A percentile compares a stretch with the other conserved stretches of the same genome.
Conservation (phyloP, 2,888 invertebrate genomes). For the Acrobasis suavella region DNA sequence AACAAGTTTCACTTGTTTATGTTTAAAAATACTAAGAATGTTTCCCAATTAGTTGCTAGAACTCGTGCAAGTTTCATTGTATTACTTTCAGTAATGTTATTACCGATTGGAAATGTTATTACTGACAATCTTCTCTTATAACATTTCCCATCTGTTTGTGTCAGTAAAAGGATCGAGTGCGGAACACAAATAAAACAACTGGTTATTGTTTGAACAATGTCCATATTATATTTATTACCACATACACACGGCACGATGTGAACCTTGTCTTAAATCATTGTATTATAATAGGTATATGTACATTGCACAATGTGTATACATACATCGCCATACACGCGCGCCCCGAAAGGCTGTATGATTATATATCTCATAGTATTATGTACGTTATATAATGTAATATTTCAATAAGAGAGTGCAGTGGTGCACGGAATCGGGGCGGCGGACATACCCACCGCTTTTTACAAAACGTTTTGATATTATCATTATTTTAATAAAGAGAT, state of each 20-base stretch:
- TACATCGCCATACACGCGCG: constrained; percentile 86
- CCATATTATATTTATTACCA: constrained; percentile 94
- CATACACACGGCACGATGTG: constrained; percentile 96
- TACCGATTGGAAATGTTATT: constrained; percentile 14
- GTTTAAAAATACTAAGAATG: neutral
- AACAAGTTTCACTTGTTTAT: neutral
- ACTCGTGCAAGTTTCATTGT: neutral
- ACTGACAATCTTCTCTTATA: constrained; percentile 2
- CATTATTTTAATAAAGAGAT: constrained; percentile 82
- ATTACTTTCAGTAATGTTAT: neutral
- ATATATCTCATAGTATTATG: constrained; percentile 82
- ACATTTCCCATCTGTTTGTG: constrained; percentile 16
- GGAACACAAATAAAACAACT: constrained; percentile 72
- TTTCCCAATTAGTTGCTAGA: neutral
- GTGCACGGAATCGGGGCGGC: constrained; percentile 82
- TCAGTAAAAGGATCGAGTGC: constrained; percentile 14
- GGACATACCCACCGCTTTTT: constrained; percentile 78
- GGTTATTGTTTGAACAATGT: constrained; percentile 91
- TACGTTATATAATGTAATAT: constrained; percentile 83
- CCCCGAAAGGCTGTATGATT: constrained; percentile 83
- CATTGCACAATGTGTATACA: constrained; percentile 88
- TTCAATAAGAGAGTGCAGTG: constrained; percentile 83
- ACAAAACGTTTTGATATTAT: constrained; percentile 81
- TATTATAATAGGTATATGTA: constrained; percentile 87
- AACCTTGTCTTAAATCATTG: constrained; percentile 92